Base-by-base conservation (phyloP, 2,888 invertebrate genomes). In the Drosophila subquinaria region DNA sequence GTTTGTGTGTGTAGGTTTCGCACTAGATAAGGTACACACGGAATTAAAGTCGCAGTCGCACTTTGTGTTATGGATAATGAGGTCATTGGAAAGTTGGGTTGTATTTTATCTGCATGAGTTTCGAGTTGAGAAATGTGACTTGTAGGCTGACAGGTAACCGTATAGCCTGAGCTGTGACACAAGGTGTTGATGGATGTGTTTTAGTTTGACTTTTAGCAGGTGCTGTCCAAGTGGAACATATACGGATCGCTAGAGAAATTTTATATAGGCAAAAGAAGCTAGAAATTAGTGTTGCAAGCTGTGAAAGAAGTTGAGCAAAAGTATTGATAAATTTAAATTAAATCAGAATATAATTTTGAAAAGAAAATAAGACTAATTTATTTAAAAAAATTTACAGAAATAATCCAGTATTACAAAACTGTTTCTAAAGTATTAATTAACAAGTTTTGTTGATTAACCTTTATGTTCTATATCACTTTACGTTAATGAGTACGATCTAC, bases 21-120 rank as follows among this genome's bases (percentile, higher is more conserved):
- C 81, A 77, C 45, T 70, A 60, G 79, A 68, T 76, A 74, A 68
- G 53, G 42, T 51, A 50, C 23, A 53, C 38, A 56, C 62, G 55
- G 52, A 71, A 59, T 72, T 63, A 38, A 62, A 69, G 73, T 69
- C 52, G 61, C 45, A 69, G 73, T 69, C 52, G 61, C 45, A 61
- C 60, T 61, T 48, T 59, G 55, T 62, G 23, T 30, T 60, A 63
- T 48, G 23, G 45, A 59, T 63, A 86, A 69, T 72, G 79, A 69
- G 82, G 83, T 86, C 84, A 86, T 82, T 82, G 76, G 81, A 82
- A 82, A 82, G 82, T 82, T 81, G 71, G 66, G 51, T 48, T 67
- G 63, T 65, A 69, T 69, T 62, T 82, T 81, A 82, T 73, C 66
- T 62, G 79, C 50, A 4, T 47, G 50, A 20, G 43, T 33, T 56